A percentile compares a stretch with the other conserved stretches of the same genome.
phyloP scores from a whole-genome alignment of 2,797 vertebrate genomes.

The Danio aesculapii region DNA sequence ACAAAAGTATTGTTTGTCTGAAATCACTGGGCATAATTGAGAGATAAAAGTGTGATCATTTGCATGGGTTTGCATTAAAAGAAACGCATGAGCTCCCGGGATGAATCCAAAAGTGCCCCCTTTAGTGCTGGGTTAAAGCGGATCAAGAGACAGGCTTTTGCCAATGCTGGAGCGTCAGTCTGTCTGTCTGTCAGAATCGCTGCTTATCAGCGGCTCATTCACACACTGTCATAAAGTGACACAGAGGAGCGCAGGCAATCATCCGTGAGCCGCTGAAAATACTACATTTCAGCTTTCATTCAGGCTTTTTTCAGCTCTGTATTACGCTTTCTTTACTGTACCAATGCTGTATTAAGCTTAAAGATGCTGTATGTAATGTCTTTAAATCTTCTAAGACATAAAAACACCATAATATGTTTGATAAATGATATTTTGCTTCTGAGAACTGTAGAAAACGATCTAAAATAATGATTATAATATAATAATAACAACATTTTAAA shows the following conservation, averaged over 20 bases:
- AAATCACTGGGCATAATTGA: constrained; percentile 45
- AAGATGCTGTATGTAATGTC: no score
- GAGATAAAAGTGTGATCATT: constrained; percentile 29
- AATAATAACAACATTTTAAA: no score
- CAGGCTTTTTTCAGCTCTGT: constrained; percentile 2
- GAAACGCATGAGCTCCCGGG: constrained; percentile 48
- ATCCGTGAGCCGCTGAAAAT: constrained; percentile 28
- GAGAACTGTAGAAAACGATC: no score
- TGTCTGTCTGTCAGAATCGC: constrained; percentile 42
- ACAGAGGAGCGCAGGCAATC: constrained; percentile 39
- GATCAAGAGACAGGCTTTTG: constrained; percentile 22
- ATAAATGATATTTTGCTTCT: no score
- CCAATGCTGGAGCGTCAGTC: constrained; percentile 51
- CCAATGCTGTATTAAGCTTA: no score
- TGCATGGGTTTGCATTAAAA: constrained; percentile 60
- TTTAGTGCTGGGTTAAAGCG: constrained; percentile 12
- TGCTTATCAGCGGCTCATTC: constrained; percentile 45
- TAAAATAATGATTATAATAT: no score
- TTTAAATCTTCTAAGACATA: no score
- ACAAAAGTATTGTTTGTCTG: constrained; percentile 20
- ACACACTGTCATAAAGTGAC: constrained; percentile 38
- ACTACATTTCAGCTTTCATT: background rate
- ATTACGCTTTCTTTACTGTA: no score
- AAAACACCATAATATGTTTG: no score
- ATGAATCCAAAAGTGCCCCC: constrained; percentile 9